Evolutionary conservation across 2,797 vertebrate genomes (phyloP).

Genomic region (Rhadinocentrus ornatus): DNA sequence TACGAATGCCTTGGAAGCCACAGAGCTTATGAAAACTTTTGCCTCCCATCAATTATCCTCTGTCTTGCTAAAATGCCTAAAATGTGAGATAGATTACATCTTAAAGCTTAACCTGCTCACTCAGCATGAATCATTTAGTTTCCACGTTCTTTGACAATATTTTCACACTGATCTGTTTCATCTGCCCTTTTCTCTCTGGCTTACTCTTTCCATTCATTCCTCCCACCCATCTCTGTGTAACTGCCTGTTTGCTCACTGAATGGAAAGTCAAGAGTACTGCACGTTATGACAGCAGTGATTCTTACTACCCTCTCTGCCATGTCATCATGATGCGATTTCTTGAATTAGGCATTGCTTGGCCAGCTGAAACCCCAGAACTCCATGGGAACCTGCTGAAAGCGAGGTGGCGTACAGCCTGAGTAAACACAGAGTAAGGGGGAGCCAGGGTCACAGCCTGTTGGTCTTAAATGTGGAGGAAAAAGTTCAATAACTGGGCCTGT

Average conservation of each 20-base stretch:
- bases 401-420: constrained; percentile 65
- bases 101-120: constrained; percentile 59
- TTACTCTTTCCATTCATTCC: constrained; percentile 33
- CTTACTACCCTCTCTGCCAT: constrained; percentile 35
- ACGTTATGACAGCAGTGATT: constrained; percentile 23
- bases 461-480: constrained; percentile 68
- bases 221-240: constrained; percentile 41
- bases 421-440: constrained; percentile 66
- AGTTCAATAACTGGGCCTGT: constrained; percentile 64
- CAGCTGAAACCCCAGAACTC: constrained; percentile 68
- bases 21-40: constrained; percentile 68
- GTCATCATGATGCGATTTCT: constrained; percentile 71
- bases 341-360: constrained; percentile 51
- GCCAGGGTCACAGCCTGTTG: constrained; percentile 60
- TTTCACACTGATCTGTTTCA: constrained; percentile 60
- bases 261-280: constrained; percentile 43
- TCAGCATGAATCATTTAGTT: constrained; percentile 61
- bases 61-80: constrained; percentile 54
- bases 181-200: constrained; percentile 40
- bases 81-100: constrained; percentile 67
- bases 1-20: constrained; percentile 68
- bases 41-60: constrained; percentile 67
- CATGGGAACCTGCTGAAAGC: constrained; percentile 73
- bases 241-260: constrained; percentile 39
- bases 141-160: constrained; percentile 45